Base-by-base conservation (phyloP, 1,140 invertebrate genomes). In the Eciton burchellii region DNA sequence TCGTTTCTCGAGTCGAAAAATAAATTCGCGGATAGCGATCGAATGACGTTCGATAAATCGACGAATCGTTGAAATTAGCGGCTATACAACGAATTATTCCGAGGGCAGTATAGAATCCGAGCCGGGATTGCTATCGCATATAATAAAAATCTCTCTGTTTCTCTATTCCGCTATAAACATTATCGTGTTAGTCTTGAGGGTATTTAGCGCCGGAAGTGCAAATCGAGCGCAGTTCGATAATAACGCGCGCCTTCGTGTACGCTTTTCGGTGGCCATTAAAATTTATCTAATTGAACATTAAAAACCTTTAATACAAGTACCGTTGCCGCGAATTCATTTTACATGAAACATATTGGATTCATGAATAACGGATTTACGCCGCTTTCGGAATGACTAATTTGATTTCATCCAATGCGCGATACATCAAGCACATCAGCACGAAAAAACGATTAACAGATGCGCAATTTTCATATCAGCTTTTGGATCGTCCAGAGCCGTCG, bases 1-100 rank as follows among this genome's bases (percentile, higher is more conserved):
- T 12, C 14, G 24, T 16, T 45, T 56, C 41, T 24, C 11, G 11
- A 56, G 19, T n/a, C 43, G 16, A 57, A 56, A 79, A 35, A 0
- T 1, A 12, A 45, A 29, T 1, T 35, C 35, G 14, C 45, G 5
- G 1, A 74, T 1, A 43, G 6, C 60, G 24, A 47, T 29, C 11
- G 3, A 76, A 21, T 6, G 4, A 66, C 1, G 21, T 43, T 65
- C n/a, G 8, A 0, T 60, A 62, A 74, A 21, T 74, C 43, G 24
- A 62, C 49, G 47, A 19, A 2, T 62, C 43, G n/a, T 74, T 62
- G 43, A 77, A 68, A 68, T 68, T 79, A 60, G 16, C 3, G 14
- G 6, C 3, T 14, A 56, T 45, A 29, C 29, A 56, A 21, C 24
- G 12, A 0, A 14, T 56, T 57, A 70, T 45, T 68, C n/a, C 26